A percentile compares a stretch with the other conserved stretches of the same genome.
These are phyloP conservation scores for Pandemis cinnamomeana DNA, from an alignment of 2,888 invertebrate species.

Conservation along the genomic window DNA sequence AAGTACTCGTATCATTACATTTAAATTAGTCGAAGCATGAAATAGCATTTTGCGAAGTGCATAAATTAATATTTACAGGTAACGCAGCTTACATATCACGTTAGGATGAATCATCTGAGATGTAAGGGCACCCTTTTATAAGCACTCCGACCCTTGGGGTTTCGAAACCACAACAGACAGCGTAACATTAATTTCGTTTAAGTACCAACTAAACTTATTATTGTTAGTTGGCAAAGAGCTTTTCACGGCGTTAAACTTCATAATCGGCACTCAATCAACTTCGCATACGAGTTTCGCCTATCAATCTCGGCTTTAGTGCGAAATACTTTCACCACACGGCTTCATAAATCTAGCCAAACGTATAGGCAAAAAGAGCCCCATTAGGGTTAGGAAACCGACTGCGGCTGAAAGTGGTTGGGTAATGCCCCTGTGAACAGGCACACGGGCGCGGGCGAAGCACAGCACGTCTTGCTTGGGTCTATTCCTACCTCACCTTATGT, in stretches of 20 bases:
- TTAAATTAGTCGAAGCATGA: neutral
- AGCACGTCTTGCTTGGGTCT: slow-evolving; percentile 12
- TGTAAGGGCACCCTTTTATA: neutral
- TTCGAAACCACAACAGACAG: slow-evolving; percentile 2
- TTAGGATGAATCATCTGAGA: neutral
- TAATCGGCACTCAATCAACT: slow-evolving; percentile 9
- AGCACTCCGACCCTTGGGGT: neutral
- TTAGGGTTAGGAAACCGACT: slow-evolving; percentile 66
- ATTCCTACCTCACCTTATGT: slow-evolving; percentile 4
- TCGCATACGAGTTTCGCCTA: slow-evolving; percentile 4
- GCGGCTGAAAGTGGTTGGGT: slow-evolving; percentile 68
- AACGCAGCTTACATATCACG: neutral
- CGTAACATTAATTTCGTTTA: slow-evolving; percentile 6
- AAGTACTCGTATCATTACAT: neutral
- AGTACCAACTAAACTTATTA: slow-evolving; percentile 10
- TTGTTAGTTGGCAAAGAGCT: neutral
- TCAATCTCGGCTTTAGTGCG: slow-evolving; percentile 27
- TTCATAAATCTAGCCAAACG: slow-evolving; percentile 58
- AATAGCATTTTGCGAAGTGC: neutral
- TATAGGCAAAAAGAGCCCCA: slow-evolving; percentile 62
- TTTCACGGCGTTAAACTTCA: slow-evolving; percentile 3
- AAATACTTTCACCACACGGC: slow-evolving; percentile 66
- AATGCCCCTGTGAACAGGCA: slow-evolving; percentile 68
- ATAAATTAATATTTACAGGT: neutral
- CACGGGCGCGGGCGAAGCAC: slow-evolving; percentile 45